phyloP scores from a whole-genome alignment of 1,140 invertebrate genomes.

The Helicoverpa armigera region DNA sequence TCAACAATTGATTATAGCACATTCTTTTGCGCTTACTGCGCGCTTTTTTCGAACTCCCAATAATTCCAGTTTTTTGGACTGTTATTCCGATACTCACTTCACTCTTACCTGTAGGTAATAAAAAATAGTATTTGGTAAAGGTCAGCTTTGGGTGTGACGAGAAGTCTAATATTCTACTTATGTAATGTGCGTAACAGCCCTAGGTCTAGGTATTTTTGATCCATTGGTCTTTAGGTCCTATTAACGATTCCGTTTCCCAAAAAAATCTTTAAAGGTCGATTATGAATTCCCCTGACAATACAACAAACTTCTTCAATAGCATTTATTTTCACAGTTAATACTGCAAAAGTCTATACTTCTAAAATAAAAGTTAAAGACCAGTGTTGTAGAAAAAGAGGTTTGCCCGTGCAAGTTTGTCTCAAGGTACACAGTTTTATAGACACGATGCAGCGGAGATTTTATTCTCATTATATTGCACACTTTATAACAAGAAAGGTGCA shows the following conservation, averaged over 20 bases:
- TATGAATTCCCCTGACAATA: background rate
- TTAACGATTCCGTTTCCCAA: conserved; percentile 4
- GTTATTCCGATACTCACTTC: background rate
- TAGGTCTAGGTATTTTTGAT: conserved; percentile 10
- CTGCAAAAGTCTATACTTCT: background rate
- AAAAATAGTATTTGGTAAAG: background rate
- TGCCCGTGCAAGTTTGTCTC: conserved; percentile 23
- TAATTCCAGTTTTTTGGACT: conserved; percentile 19
- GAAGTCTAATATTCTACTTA: conserved; percentile 6
- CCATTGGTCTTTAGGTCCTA: background rate
- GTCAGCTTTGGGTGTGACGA: conserved; percentile 2
- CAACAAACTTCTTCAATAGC: background rate
- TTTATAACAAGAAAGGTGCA: conserved; percentile 29
- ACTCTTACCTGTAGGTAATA: background rate
- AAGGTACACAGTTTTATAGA: conserved; percentile 27
- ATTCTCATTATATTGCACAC: conserved; percentile 36
- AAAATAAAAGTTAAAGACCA: conserved; percentile 10
- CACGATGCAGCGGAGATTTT: conserved; percentile 32
- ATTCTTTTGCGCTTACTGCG: conserved; percentile 18
- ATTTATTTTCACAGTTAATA: background rate
- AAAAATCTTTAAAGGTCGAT: background rate
- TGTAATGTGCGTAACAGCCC: background rate
- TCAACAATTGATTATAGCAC: conserved; percentile 27
- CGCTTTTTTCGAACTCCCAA: background rate
- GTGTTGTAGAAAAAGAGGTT: conserved; percentile 15